Percentiles rank a stretch among this genome's conserved stretches.
Evolutionary conservation across 2,888 invertebrate genomes (phyloP).

Genomic region (Clivina fossor): DNA sequence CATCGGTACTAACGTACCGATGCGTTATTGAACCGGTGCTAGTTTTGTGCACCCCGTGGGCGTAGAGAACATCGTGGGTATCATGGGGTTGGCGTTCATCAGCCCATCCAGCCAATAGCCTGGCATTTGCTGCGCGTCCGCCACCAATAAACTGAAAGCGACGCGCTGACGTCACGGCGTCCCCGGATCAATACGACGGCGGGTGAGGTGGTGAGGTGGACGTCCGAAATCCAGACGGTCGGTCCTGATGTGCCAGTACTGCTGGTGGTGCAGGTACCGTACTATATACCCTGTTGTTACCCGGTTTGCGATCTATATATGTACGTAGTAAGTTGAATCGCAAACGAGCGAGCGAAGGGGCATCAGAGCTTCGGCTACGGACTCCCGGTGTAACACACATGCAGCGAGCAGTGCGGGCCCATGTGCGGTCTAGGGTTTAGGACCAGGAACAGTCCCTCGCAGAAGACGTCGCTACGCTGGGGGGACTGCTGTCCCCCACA

Average conservation of each 20-base stretch:
- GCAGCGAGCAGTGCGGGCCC: constrained; percentile 62
- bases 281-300: neutral
- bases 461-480: constrained; percentile 95
- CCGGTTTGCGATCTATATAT: neutral
- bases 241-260: neutral
- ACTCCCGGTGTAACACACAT: constrained; percentile 45
- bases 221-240: constrained; percentile 7
- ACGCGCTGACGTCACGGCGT: constrained; percentile 49
- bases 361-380: constrained; percentile 32
- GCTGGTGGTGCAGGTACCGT: neutral
- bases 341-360: constrained; percentile 29
- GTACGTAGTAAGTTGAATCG: neutral
- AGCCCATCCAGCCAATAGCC: constrained; percentile 22
- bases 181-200: constrained; percentile 50
- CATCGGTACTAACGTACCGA: neutral
- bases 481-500: constrained; percentile 78
- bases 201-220: constrained; percentile 48
- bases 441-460: constrained; percentile 95
- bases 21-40: constrained; percentile 21
- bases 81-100: constrained; percentile 8
- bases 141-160: constrained; percentile 44
- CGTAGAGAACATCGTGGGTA: constrained; percentile 11
- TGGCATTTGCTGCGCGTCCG: neutral
- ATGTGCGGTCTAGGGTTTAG: constrained; percentile 95
- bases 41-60: constrained; percentile 8